A percentile compares a stretch with the other conserved stretches of the same genome.
Conservation (phyloP, 1,140 invertebrate species). For the Nebria ingens region DNA sequence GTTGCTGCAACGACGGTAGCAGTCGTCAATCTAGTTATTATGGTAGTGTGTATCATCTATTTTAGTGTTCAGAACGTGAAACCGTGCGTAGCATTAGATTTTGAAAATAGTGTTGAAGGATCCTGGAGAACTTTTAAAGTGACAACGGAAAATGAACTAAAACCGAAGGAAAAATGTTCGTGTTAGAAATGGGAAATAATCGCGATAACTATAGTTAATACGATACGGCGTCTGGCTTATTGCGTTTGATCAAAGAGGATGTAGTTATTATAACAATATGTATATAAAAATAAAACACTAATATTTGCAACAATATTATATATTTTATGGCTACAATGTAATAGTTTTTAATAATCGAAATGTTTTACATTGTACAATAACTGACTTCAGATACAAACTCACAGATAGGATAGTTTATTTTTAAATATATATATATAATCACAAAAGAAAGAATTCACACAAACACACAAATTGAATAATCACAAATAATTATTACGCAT, state of each 20-base stretch:
- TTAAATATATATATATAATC: not conserved
- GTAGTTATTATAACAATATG: not conserved
- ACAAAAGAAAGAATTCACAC: not conserved
- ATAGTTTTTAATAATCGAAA: not conserved
- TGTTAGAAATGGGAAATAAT: not conserved
- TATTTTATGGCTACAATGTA: slow-evolving; percentile 1
- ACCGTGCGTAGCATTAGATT: not conserved
- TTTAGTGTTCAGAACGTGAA: not conserved
- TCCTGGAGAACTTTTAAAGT: not conserved
- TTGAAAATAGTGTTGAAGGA: not conserved
- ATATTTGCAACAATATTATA: slow-evolving; percentile 2
- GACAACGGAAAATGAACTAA: not conserved
- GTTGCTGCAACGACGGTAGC: slow-evolving; percentile 55
- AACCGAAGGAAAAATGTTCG: not conserved
- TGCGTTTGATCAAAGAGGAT: not conserved
- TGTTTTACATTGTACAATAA: slow-evolving; percentile 8
- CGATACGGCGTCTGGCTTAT: not conserved
- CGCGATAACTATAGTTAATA: not conserved
- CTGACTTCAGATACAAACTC: not conserved
- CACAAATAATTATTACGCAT: not conserved
- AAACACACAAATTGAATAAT: not conserved
- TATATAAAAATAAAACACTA: not conserved
- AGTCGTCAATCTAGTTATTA: slow-evolving; percentile 44
- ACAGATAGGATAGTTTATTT: not conserved
- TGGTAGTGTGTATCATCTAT: slow-evolving; percentile 19